These are phyloP conservation scores for Lypha dubia DNA, from an alignment of 2,888 invertebrate species.

Conservation along the genomic window DNA sequence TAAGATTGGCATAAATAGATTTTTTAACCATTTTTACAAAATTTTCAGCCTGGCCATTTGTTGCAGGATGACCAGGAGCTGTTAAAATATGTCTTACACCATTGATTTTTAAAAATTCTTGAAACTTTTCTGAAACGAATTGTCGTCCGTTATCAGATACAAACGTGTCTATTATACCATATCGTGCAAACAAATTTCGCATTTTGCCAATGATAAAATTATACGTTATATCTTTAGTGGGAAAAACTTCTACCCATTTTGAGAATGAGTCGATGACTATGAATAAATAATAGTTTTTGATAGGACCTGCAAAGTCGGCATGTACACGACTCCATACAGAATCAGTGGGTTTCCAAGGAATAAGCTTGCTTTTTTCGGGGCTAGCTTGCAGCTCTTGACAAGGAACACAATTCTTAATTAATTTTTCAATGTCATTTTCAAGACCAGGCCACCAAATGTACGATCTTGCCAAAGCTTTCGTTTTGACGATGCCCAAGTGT, in stretches of 20 bases:
- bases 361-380: slow-evolving; percentile 29
- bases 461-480: no score
- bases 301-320: slow-evolving; percentile 42
- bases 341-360: slow-evolving; percentile 40
- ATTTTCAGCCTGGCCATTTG: no score
- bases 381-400: slow-evolving; percentile 40
- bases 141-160: slow-evolving; percentile 44
- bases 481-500: no score
- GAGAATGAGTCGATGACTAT: no score
- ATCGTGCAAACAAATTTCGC: slow-evolving; percentile 45
- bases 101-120: slow-evolving; percentile 14
- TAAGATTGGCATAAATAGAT: slow-evolving; percentile 18
- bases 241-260: slow-evolving; percentile 50
- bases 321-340: slow-evolving; percentile 44
- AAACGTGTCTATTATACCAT: slow-evolving; percentile 29
- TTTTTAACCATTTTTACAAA: slow-evolving; percentile 21
- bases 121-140: slow-evolving; percentile 46
- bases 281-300: slow-evolving; percentile 43
- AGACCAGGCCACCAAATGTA: slow-evolving; percentile 49
- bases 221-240: slow-evolving; percentile 40
- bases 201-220: slow-evolving; percentile 27
- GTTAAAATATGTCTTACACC: no score
- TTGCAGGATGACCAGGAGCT: no score
- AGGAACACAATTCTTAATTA: slow-evolving; percentile 20
- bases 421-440: no score